Percentiles rank a stretch among this genome's conserved stretches.
phyloP scores from a whole-genome alignment of 2,888 invertebrate genomes.

The Scrobipalpa atriplicella region DNA sequence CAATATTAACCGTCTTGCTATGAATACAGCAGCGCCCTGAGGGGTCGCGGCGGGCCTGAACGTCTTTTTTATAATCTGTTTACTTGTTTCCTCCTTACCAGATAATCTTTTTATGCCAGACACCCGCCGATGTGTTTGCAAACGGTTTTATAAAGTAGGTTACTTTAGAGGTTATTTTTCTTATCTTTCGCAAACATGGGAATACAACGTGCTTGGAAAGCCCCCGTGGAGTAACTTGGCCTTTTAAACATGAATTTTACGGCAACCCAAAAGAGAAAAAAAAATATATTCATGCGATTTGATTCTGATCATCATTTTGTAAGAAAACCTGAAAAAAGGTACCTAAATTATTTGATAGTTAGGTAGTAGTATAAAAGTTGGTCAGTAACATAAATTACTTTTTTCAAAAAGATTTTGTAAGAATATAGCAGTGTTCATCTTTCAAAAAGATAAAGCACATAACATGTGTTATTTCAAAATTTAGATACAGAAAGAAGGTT shows the following conservation, averaged over 20 bases:
- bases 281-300: too few species aligned
- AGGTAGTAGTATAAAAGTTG: too few species aligned
- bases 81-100: conserved; percentile 67
- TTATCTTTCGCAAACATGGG: background rate
- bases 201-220: too few species aligned
- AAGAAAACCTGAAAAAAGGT: too few species aligned
- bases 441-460: background rate
- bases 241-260: too few species aligned
- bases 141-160: conserved; percentile 45
- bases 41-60: conserved; percentile 52
- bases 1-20: conserved; percentile 37
- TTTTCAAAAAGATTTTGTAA: too few species aligned
- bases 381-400: too few species aligned
- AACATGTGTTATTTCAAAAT: background rate
- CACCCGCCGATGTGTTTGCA: conserved; percentile 59
- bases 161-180: background rate
- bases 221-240: too few species aligned
- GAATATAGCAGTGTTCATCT: too few species aligned
- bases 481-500: background rate
- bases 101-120: conserved; percentile 72
- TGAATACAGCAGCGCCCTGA: conserved; percentile 54
- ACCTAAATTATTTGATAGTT: too few species aligned
- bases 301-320: too few species aligned
- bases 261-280: too few species aligned
- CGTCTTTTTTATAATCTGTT: conserved; percentile 80